phyloP scores from a whole-genome alignment of 2,797 vertebrate genomes.

The Phoebastria nigripes region DNA sequence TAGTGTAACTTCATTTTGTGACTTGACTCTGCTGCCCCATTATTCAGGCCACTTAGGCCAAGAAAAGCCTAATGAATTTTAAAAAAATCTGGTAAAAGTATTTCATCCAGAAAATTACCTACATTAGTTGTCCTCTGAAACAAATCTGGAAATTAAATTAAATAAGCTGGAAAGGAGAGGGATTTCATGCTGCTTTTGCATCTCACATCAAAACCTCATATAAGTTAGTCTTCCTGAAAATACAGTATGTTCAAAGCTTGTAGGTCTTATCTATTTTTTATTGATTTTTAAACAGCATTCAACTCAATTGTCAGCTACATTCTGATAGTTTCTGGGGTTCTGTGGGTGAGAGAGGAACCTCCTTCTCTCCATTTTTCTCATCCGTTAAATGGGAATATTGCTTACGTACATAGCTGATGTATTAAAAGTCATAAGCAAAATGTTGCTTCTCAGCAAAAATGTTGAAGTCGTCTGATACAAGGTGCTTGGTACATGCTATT shows the following conservation, averaged over 20 bases:
- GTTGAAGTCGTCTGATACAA: background rate
- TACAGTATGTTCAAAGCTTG: background rate
- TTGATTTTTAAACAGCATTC: background rate
- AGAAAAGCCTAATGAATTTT: background rate
- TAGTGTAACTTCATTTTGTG: background rate
- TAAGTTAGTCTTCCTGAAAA: background rate
- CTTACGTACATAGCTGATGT: background rate
- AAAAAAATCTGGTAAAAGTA: background rate
- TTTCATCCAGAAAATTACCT: slow-evolving; percentile 20
- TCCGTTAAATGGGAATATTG: background rate
- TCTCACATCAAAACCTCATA: background rate
- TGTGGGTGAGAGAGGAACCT: background rate
- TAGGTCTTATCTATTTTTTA: background rate
- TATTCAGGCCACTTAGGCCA: background rate
- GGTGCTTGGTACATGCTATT: background rate
- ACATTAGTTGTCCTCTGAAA: background rate
- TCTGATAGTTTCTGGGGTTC: background rate
- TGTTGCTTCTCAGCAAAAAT: background rate
- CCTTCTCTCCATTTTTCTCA: background rate
- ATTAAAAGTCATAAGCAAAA: background rate
- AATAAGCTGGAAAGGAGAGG: background rate
- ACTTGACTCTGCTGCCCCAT: background rate
- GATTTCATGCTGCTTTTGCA: background rate
- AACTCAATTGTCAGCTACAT: background rate
- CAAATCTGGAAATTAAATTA: slow-evolving; percentile 15